Evolutionary conservation across 2,797 vertebrate genomes (phyloP).

Genomic region (Phalanger gymnotis): DNA sequence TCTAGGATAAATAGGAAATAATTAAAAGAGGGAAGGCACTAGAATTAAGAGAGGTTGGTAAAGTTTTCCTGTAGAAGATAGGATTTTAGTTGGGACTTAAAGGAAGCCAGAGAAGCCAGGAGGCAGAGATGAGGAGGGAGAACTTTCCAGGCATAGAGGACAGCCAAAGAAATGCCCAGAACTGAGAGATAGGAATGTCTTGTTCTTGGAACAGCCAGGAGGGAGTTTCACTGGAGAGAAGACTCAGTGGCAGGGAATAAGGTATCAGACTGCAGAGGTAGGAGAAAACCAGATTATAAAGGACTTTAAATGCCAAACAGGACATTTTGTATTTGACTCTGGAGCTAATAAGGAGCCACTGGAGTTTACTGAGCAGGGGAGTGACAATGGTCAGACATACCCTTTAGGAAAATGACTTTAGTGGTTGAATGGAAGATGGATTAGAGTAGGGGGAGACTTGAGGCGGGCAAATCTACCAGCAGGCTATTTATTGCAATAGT

Average conservation of each 20-base stretch:
- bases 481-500: not conserved
- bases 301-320: not conserved
- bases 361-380: not conserved
- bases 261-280: not conserved
- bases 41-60: not conserved
- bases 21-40: not conserved
- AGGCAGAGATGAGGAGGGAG: not conserved
- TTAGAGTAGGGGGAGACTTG: not conserved
- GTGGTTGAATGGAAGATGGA: not conserved
- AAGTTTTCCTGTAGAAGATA: not conserved
- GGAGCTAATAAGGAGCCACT: not conserved
- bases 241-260: not conserved
- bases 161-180: not conserved
- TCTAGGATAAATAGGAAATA: not conserved
- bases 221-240: not conserved
- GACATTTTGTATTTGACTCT: not conserved
- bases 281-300: not conserved
- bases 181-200: not conserved
- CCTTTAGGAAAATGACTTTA: not conserved
- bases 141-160: not conserved
- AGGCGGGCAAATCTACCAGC: not conserved
- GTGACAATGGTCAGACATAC: not conserved
- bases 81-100: not conserved
- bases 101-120: not conserved
- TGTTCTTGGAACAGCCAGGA: not conserved